Evolutionary conservation across 2,797 vertebrate genomes (phyloP).

Genomic region (Hypotaenidia okinawae): DNA sequence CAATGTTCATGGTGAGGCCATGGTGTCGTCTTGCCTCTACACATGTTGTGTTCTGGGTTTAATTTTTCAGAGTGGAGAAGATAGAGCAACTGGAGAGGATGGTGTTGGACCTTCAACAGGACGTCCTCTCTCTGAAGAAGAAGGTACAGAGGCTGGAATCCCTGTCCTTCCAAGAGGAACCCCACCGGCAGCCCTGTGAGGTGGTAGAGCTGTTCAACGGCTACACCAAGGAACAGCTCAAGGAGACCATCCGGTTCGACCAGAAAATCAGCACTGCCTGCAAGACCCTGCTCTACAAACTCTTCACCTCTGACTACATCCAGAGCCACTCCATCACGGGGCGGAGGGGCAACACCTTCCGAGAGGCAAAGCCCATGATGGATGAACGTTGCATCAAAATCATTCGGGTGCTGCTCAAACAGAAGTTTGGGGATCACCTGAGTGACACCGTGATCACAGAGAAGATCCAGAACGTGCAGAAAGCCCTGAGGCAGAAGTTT

Average conservation of each 20-base stretch:
- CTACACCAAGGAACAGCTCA: conserved; percentile 68
- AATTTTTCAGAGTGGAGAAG: conserved; percentile 35
- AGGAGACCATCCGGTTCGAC: conserved; percentile 69
- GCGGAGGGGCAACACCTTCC: conserved; percentile 66
- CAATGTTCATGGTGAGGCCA: fast-evolving
- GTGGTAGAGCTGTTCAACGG: conserved; percentile 63
- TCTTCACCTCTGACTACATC: conserved; percentile 68
- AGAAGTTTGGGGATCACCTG: conserved; percentile 70
- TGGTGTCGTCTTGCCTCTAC: neutral
- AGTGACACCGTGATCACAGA: conserved; percentile 68
- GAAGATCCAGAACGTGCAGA: conserved; percentile 74
- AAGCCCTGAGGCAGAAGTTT: conserved; percentile 70
- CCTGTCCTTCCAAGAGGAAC: conserved; percentile 52
- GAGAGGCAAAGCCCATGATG: conserved; percentile 70
- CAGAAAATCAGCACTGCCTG: conserved; percentile 73
- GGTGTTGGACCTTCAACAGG: conserved; percentile 52
- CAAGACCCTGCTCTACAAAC: conserved; percentile 70
- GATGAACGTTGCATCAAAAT: conserved; percentile 72
- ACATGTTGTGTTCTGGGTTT: neutral
- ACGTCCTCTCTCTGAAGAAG: conserved; percentile 43
- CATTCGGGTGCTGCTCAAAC: conserved; percentile 64
- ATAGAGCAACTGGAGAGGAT: conserved; percentile 65
- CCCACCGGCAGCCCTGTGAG: neutral
- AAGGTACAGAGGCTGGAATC: conserved; percentile 67
- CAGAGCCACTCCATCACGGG: conserved; percentile 71